Percentiles rank a stretch among this genome's conserved stretches.
These are phyloP conservation scores for Dromiciops gliroides DNA, from an alignment of 2,113 vertebrate genomes.

Conservation along the genomic window DNA sequence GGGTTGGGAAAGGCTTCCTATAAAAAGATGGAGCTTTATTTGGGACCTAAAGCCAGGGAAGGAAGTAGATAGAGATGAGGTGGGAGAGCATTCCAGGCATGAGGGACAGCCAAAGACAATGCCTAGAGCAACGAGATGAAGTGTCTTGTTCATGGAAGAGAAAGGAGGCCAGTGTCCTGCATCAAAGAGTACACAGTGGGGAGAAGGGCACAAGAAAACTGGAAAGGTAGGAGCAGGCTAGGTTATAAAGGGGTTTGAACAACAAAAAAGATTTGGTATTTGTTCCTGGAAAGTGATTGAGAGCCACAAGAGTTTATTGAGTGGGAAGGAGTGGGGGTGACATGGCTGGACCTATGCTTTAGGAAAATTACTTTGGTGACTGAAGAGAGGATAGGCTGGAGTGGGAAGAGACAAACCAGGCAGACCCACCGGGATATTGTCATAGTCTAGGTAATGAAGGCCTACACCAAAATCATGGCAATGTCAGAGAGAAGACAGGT, in stretches of 20 bases:
- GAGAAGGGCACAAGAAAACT: neutral
- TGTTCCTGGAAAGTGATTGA: too few species aligned
- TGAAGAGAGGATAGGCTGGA: neutral
- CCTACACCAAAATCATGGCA: neutral
- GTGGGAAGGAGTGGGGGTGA: too few species aligned
- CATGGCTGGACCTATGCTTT: too few species aligned
- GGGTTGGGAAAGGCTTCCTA: neutral
- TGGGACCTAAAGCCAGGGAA: neutral
- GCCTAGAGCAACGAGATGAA: too few species aligned
- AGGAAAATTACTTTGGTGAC: neutral
- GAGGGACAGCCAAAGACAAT: neutral
- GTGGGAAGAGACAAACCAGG: too few species aligned
- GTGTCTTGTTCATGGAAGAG: neutral
- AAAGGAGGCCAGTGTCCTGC: neutral
- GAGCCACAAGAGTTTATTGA: too few species aligned
- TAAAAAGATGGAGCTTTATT: neutral
- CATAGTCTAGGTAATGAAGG: neutral
- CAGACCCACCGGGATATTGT: neutral
- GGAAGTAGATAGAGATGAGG: neutral
- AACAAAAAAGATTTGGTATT: too few species aligned
- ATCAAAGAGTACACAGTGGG: neutral
- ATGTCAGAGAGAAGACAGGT: neutral
- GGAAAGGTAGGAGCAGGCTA: neutral
- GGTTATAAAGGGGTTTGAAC: too few species aligned
- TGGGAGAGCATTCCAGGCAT: neutral